Percentiles rank a stretch among this genome's conserved stretches.
These are phyloP conservation scores for Enteromius trimaculatus DNA, from an alignment of 2,797 vertebrate genomes.

Conservation along the genomic window DNA sequence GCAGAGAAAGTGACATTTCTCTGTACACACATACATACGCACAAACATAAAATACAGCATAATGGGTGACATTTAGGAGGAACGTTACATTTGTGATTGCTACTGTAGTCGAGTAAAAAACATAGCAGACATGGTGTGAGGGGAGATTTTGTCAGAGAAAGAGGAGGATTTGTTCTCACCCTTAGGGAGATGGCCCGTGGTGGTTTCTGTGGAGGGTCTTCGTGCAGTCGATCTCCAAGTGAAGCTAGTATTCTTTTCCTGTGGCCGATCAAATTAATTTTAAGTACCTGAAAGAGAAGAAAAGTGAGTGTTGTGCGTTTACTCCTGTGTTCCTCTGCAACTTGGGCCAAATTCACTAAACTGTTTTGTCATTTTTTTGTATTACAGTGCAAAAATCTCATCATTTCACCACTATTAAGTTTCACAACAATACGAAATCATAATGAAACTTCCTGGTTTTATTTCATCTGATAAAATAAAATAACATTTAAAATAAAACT, in stretches of 20 bases:
- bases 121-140: background rate
- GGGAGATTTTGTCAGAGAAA: background rate
- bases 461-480: no score
- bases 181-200: constrained; percentile 96
- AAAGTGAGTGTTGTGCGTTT: background rate
- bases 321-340: background rate
- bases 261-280: constrained; percentile 94
- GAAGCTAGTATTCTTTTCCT: constrained; percentile 95
- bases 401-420: background rate
- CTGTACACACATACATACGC: background rate
- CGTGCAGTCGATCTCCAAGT: constrained; percentile 94
- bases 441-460: background rate
- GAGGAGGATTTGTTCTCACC: constrained; percentile 73
- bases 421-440: background rate
- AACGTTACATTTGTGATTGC: background rate
- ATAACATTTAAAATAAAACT: no score
- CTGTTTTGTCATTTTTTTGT: background rate
- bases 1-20: background rate
- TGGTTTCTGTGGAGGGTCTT: constrained; percentile 95
- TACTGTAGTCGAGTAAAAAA: background rate
- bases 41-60: background rate
- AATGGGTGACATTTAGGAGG: constrained; percentile 14
- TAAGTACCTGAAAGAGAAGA: constrained; percentile 85
- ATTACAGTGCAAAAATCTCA: background rate
- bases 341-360: background rate